Evolutionary conservation across 2,888 invertebrate species (phyloP).

Genomic region (Lasioglossum vierecki): DNA sequence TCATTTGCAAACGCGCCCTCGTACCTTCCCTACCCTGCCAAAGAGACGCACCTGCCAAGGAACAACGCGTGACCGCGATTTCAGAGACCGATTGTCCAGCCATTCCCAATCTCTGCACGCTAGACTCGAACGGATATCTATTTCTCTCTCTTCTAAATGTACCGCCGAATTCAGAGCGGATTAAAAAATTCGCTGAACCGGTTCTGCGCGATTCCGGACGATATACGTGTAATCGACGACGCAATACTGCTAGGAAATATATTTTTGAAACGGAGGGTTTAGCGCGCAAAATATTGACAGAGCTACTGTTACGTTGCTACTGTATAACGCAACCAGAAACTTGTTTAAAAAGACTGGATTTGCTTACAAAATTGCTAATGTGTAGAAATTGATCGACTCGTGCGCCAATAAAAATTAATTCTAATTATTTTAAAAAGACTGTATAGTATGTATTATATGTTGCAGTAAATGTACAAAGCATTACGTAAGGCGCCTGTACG

Average conservation of each 20-base stretch:
- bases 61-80: conserved; percentile 1
- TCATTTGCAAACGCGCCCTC: conserved; percentile 52
- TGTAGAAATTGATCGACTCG: no score
- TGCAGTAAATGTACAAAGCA: no score
- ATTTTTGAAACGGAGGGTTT: no score
- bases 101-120: not conserved
- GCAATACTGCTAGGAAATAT: not conserved
- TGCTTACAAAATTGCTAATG: no score
- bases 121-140: not conserved
- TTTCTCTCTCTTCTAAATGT: not conserved
- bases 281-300: no score
- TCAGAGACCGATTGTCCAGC: conserved; percentile 4
- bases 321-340: no score
- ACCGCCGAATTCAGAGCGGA: not conserved
- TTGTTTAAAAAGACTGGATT: no score
- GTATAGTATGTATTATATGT: no score
- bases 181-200: not conserved
- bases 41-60: conserved; percentile 22
- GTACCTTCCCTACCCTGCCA: not conserved
- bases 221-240: not conserved
- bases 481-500: no score
- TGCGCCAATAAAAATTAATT: no score
- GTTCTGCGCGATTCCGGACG: no score
- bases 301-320: not conserved
- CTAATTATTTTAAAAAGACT: no score